Percentiles rank a stretch among this genome's conserved stretches.
Evolutionary conservation across 2,888 invertebrate genomes (phyloP).

Genomic region (Agrypnus murinus): DNA sequence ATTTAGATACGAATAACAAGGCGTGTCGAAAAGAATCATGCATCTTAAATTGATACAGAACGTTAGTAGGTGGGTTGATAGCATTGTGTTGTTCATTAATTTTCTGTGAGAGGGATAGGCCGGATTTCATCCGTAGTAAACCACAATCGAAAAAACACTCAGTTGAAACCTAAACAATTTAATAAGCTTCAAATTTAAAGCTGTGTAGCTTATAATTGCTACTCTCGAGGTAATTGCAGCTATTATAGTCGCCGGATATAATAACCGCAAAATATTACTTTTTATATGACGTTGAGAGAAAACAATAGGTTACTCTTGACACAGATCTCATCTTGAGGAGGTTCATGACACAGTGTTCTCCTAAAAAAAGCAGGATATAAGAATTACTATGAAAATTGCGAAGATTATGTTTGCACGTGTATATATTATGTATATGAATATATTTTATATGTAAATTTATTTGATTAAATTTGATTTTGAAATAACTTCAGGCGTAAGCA

Average conservation of each 20-base stretch:
- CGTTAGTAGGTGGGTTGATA: not conserved
- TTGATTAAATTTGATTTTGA: too few relatives aligned
- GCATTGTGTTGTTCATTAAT: conserved; percentile 16
- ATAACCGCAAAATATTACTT: conserved; percentile 18
- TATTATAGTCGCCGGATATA: conserved; percentile 15
- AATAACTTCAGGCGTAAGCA: too few relatives aligned
- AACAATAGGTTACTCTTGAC: conserved; percentile 39
- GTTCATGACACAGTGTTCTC: conserved; percentile 27
- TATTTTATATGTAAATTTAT: too few relatives aligned
- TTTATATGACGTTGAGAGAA: conserved; percentile 20
- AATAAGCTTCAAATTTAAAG: conserved; percentile 16
- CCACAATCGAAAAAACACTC: not conserved
- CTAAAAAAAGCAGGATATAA: conserved; percentile 11
- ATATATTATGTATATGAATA: too few relatives aligned
- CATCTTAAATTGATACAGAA: conserved; percentile 10
- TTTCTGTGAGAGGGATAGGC: conserved; percentile 3
- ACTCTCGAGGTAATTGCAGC: conserved; percentile 11
- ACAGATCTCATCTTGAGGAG: conserved; percentile 29
- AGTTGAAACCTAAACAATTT: not conserved
- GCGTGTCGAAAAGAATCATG: conserved; percentile 11
- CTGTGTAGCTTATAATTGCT: conserved; percentile 10
- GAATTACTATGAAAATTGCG: conserved; percentile 2
- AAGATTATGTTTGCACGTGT: not conserved
- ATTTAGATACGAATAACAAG: conserved; percentile 10
- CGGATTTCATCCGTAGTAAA: not conserved